Percentiles rank a stretch among this genome's conserved stretches.
Evolutionary conservation across 2,797 vertebrate species (phyloP).

Genomic region (Arvicola amphibius): DNA sequence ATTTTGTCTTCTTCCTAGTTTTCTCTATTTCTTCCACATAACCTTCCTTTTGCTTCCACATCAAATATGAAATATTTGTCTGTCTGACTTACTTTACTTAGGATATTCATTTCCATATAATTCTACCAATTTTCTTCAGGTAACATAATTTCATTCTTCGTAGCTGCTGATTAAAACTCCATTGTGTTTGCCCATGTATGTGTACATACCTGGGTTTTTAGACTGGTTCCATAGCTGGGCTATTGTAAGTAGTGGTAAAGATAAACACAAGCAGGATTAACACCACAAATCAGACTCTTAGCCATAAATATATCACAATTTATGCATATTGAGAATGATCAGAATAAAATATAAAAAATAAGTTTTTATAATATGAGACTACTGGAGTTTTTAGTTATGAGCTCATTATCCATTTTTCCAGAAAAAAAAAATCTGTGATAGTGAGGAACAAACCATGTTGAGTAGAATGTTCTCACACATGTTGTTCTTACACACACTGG

Average conservation of each 20-base stretch:
- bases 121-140: not conserved
- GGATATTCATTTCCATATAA: not conserved
- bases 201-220: not conserved
- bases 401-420: not conserved
- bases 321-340: not conserved
- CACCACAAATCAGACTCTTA: not conserved
- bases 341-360: slow-evolving; percentile 15
- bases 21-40: not conserved
- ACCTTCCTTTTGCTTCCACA: not conserved
- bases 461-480: not conserved
- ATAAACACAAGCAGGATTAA: not conserved
- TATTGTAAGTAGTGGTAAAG: not conserved
- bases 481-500: not conserved
- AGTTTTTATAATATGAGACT: not conserved
- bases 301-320: not conserved
- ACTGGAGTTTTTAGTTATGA: not conserved
- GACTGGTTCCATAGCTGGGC: not conserved
- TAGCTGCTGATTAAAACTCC: not conserved
- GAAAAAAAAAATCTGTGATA: not conserved
- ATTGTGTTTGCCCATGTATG: not conserved
- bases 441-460: not conserved
- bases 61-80: not conserved
- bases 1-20: not conserved
- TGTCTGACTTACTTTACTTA: not conserved
- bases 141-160: not conserved